phyloP scores from a whole-genome alignment of 2,888 invertebrate species.

The Drosophila limbata region DNA sequence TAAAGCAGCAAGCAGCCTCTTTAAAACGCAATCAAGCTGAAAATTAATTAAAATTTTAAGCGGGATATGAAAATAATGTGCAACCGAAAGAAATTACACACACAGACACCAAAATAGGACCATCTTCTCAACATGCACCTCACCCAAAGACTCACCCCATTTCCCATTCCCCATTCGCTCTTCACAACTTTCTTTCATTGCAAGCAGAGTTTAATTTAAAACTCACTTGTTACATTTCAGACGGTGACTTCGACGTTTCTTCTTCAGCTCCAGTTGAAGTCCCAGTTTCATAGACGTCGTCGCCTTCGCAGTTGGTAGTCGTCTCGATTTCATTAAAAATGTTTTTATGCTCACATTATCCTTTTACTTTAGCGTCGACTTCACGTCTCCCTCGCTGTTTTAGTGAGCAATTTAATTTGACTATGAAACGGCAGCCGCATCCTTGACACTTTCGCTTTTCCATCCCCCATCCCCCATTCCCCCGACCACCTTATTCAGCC shows the following conservation, averaged over 20 bases:
- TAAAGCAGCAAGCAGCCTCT: slow-evolving; percentile 72
- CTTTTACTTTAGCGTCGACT: slow-evolving; percentile 68
- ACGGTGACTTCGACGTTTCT: slow-evolving; percentile 51
- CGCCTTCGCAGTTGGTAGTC: slow-evolving; percentile 69
- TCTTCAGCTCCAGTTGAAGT: slow-evolving; percentile 11
- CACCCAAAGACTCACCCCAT: slow-evolving; percentile 9
- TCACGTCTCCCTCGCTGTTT: slow-evolving; percentile 45
- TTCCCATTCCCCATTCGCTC: neutral
- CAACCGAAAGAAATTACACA: slow-evolving; percentile 56
- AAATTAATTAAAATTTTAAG: slow-evolving; percentile 84
- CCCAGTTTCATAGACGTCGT: neutral
- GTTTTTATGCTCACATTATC: slow-evolving; percentile 79
- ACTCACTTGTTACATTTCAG: slow-evolving; percentile 79
- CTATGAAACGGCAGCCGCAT: slow-evolving; percentile 74
- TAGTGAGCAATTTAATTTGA: slow-evolving; percentile 77
- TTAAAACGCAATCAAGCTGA: slow-evolving; percentile 85
- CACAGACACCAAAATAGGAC: slow-evolving; percentile 24
- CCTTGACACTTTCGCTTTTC: slow-evolving; percentile 80
- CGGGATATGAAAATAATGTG: slow-evolving; percentile 80
- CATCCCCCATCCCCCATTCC: slow-evolving; percentile 1
- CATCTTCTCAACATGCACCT: slow-evolving; percentile 23
- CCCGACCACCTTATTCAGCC: neutral
- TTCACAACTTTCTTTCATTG: slow-evolving; percentile 9
- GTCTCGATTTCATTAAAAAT: slow-evolving; percentile 82
- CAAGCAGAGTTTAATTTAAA: slow-evolving; percentile 64